Conservation (phyloP, 1,140 invertebrate genomes). For the Sycophila sp. region DNA sequence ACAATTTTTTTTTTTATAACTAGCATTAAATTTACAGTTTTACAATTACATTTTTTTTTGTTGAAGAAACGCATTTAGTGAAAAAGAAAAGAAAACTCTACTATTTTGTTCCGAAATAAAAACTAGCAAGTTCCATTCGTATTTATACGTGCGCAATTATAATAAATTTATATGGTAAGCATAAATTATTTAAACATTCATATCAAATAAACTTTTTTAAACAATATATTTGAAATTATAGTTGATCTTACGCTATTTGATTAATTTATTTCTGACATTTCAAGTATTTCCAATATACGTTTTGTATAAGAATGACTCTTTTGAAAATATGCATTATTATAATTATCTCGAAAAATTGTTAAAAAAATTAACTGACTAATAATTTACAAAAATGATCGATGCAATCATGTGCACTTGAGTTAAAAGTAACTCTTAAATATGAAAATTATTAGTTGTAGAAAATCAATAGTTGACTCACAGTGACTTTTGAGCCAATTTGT, state of each 20-base stretch:
- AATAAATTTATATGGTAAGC: not conserved
- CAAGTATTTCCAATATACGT: no score
- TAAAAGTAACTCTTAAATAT: not conserved
- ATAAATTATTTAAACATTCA: not conserved
- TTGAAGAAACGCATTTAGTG: no score
- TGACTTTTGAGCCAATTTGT: slow-evolving; percentile 2
- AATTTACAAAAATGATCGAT: slow-evolving; percentile 27
- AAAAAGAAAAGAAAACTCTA: no score
- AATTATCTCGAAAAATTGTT: not conserved
- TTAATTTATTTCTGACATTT: no score
- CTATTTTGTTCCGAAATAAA: no score
- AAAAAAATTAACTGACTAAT: not conserved
- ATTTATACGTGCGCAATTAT: no score
- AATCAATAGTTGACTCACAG: not conserved
- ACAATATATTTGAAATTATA: no score
- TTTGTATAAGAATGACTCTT: no score
- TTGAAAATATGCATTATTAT: not conserved
- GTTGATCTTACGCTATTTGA: no score
- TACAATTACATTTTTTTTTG: slow-evolving; percentile 18
- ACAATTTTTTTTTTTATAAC: slow-evolving; percentile 38
- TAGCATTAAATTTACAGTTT: slow-evolving; percentile 34
- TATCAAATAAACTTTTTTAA: not conserved
- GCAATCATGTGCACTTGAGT: slow-evolving; percentile 1
- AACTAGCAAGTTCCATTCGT: no score
- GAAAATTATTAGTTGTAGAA: slow-evolving; percentile 4